phyloP scores from a whole-genome alignment of 53 echinoderm and acorn worm species.

The Glandiceps talaboti region DNA sequence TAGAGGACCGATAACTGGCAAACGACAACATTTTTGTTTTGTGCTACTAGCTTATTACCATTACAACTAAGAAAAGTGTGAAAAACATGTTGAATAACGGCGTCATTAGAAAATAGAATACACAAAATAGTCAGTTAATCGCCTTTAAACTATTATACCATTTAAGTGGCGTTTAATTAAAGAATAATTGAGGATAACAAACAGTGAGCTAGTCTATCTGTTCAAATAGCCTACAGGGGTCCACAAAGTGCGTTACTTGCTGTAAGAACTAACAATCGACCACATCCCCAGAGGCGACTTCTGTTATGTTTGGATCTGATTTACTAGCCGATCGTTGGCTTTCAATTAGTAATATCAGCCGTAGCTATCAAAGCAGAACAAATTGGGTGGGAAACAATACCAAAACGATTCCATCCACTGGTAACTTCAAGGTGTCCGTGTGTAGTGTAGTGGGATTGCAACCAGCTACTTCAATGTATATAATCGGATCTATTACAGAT shows the following conservation, averaged over 20 bases:
- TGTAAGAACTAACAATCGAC: neutral
- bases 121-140: too few species aligned
- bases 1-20: too few species aligned
- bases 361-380: neutral
- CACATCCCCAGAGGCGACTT: neutral
- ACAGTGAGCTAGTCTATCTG: neutral
- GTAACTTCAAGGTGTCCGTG: too few species aligned
- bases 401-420: neutral
- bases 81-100: too few species aligned
- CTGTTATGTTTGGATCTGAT: neutral
- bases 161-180: neutral
- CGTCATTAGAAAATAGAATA: too few species aligned
- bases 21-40: too few species aligned
- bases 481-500: too few species aligned
- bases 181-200: neutral
- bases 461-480: too few species aligned
- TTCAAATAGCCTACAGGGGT: neutral
- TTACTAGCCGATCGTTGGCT: neutral
- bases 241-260: neutral
- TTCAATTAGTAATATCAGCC: neutral
- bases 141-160: neutral
- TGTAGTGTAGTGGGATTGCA: too few species aligned
- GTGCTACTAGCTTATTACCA: too few species aligned
- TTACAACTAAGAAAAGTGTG: too few species aligned
- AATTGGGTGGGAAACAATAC: neutral